phyloP scores from a whole-genome alignment of 2,888 invertebrate species.

The Lepidocyrtinus sp. region DNA sequence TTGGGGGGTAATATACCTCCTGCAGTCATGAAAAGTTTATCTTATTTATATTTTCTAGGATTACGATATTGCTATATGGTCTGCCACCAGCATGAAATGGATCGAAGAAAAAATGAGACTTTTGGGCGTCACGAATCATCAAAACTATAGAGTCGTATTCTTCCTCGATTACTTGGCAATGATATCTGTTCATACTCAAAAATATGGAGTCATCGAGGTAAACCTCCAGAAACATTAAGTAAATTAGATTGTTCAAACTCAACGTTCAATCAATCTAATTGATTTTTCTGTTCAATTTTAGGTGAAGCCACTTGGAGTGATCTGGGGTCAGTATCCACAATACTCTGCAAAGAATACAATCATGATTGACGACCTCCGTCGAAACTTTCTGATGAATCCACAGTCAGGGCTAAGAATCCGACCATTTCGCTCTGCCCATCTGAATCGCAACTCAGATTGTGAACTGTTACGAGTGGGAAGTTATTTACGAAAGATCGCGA shows the following conservation, averaged over 20 bases:
- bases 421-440: slow-evolving; percentile 92
- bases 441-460: slow-evolving; percentile 86
- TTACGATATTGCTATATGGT: slow-evolving; percentile 99
- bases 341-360: slow-evolving; percentile 94
- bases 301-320: slow-evolving; percentile 95
- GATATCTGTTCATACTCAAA: slow-evolving; percentile 93
- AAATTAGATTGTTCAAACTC: too few relatives aligned
- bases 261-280: slow-evolving; percentile 61
- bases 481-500: slow-evolving; percentile 86
- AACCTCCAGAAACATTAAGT: too few relatives aligned
- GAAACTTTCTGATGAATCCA: slow-evolving; percentile 98
- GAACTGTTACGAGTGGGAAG: slow-evolving; percentile 86
- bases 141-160: slow-evolving; percentile 92
- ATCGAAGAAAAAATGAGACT: slow-evolving; percentile 90
- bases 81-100: slow-evolving; percentile 98
- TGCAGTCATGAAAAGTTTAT: too few relatives aligned
- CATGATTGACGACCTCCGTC: slow-evolving; percentile 96
- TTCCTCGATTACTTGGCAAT: slow-evolving; percentile 93
- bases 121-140: slow-evolving; percentile 86
- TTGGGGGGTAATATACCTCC: too few relatives aligned
- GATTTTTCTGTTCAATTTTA: slow-evolving; percentile 71
- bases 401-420: slow-evolving; percentile 92
- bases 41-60: slow-evolving; percentile 72
- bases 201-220: slow-evolving; percentile 93
- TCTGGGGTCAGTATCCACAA: slow-evolving; percentile 95